Percentiles rank a stretch among this genome's conserved stretches.
These are phyloP conservation scores for Diadophis punctatus DNA, from an alignment of 2,113 vertebrate species.

Conservation along the genomic window DNA sequence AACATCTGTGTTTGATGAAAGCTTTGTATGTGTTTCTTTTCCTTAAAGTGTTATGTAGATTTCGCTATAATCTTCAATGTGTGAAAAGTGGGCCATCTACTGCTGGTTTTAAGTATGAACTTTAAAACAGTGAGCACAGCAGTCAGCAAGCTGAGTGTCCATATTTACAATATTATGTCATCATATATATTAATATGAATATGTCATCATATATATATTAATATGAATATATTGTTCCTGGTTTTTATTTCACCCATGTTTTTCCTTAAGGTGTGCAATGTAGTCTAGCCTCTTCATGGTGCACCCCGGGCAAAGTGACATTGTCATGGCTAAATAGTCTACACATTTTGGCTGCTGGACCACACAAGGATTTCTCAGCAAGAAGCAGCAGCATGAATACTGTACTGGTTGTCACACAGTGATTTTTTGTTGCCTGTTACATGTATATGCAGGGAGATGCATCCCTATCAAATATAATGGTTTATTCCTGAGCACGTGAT, in stretches of 20 bases:
- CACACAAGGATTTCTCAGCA: background rate
- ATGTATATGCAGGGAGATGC: too few species aligned
- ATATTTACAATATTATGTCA: background rate
- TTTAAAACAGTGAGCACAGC: conserved; percentile 14
- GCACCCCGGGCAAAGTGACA: background rate
- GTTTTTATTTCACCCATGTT: background rate
- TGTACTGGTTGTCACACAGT: too few species aligned
- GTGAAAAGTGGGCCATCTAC: conserved; percentile 76
- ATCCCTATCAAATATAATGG: too few species aligned
- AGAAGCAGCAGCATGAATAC: background rate
- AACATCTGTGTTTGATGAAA: conserved; percentile 51
- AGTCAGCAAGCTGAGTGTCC: background rate
- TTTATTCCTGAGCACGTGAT: too few species aligned
- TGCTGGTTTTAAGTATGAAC: conserved; percentile 69
- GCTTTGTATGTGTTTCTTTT: conserved; percentile 38
- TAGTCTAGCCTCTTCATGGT: background rate
- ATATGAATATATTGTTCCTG: background rate
- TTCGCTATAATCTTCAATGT: conserved; percentile 60
- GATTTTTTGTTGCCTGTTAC: too few species aligned
- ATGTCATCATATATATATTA: background rate
- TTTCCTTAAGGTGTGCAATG: background rate
- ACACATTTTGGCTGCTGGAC: background rate
- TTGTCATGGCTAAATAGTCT: background rate
- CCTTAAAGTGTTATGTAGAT: conserved; percentile 32
- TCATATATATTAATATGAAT: background rate